Base-by-base conservation (phyloP, 2,888 invertebrate genomes). In the Tachina fera region DNA sequence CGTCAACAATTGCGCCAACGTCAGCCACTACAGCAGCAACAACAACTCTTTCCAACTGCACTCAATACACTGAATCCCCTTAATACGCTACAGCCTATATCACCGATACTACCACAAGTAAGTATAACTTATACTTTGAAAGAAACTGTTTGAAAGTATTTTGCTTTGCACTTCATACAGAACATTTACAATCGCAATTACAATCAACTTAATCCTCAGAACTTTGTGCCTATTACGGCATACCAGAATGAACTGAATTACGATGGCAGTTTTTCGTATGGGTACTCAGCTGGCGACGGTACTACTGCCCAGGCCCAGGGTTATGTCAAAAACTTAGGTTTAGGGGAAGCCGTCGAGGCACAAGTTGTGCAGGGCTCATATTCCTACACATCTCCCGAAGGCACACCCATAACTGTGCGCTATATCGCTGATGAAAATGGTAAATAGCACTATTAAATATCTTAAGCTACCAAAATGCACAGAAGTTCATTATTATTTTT, bases 381-480 rank as follows among this genome's bases (percentile, higher is more conserved):
- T 90, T 95, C 96, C 0, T 97, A 96, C 90, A 94, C 96, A 8
- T 94, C 96, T 1, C 96, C 96, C 0, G 96, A 97, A 88, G 95
- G 95, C 19, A 95, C 95, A 14, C 96, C 96, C 1, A 95, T 96
- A 84, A 94, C 95, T 87, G 94, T 96, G 11, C 95, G 93, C 51
- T 96, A 96, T 89, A 94, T 96, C 19, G 96, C 96, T 22, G 96
- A 96, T 91, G 96, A 96, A 93, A 96, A 96, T 90, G 97, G 96
- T 94, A 61, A 13, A 63, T 53, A 11, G 10, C 41, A 22, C 10
- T 43, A 3, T 9, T 19, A 53, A 10, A 6, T 19, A 14, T 65
- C 6, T 31, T 6, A 5, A 31, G 31, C 6, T 31, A 31, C 31
- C 31, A 31, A 31, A 31, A 31, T 31, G 31, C 31, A 31, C 31